These are phyloP conservation scores for Chrysocyon brachyurus DNA, from an alignment of 2,797 vertebrate species.

Conservation along the genomic window DNA sequence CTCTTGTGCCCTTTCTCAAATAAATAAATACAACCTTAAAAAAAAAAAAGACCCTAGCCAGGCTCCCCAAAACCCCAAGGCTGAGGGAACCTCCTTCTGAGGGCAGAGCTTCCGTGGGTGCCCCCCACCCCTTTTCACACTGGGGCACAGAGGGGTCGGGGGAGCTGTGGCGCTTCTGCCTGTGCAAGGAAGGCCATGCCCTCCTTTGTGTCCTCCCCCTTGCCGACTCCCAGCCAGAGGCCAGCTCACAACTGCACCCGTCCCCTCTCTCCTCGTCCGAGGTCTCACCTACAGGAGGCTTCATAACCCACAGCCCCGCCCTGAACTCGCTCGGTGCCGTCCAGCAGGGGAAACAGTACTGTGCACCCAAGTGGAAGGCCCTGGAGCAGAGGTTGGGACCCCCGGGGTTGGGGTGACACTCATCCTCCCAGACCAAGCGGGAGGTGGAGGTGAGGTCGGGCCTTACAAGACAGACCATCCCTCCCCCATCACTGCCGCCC, in stretches of 20 bases:
- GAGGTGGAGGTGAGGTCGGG: neutral
- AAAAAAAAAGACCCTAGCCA: neutral
- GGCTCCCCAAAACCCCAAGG: neutral
- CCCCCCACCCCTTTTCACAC: no score
- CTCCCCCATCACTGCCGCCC: rapidly evolving
- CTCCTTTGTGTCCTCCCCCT: neutral
- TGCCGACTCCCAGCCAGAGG: neutral
- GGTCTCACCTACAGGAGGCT: neutral
- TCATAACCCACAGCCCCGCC: neutral
- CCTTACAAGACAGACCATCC: neutral
- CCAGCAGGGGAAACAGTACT: neutral
- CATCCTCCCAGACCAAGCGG: neutral
- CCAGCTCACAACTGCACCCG: rapidly evolving
- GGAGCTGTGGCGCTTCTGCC: no score
- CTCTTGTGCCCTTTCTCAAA: neutral
- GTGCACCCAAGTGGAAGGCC: no score
- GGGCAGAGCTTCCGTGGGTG: rapidly evolving
- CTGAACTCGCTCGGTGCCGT: rapidly evolving
- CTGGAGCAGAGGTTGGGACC: neutral
- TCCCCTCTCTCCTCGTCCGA: neutral
- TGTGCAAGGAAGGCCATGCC: neutral
- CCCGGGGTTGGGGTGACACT: no score
- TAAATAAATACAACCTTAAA: neutral
- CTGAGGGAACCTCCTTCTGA: no score
- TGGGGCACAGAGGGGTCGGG: neutral